Conservation (phyloP, 2,888 invertebrate genomes). For the Ectropis crepuscularia region DNA sequence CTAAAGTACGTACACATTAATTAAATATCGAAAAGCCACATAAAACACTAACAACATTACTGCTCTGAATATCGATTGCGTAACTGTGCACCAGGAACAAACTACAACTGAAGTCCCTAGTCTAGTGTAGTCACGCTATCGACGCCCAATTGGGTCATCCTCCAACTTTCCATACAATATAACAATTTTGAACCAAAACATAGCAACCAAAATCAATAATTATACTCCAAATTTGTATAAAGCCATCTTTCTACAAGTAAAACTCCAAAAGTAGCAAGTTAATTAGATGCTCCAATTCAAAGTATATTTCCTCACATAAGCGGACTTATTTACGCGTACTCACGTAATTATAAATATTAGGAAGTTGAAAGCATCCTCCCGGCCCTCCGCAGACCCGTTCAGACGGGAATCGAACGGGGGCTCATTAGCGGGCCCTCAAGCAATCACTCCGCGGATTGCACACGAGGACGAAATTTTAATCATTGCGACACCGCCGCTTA, state of each 20-base stretch:
- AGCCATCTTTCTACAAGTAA: neutral
- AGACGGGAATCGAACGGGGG: constrained; percentile 10
- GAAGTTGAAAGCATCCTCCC: constrained; percentile 13
- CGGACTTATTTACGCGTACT: neutral
- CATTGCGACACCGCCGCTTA: constrained; percentile 26
- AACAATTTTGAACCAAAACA: too few species aligned
- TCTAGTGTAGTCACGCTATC: too few species aligned
- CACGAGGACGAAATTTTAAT: constrained; percentile 30
- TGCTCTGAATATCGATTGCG: too few species aligned
- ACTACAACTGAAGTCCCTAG: too few species aligned
- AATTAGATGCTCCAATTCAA: neutral
- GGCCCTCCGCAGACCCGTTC: neutral
- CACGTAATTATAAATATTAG: constrained; percentile 15
- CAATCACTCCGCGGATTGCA: constrained; percentile 23
- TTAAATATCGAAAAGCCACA: too few species aligned
- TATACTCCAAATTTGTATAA: too few species aligned
- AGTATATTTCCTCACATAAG: neutral
- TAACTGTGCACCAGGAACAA: too few species aligned
- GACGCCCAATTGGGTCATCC: too few species aligned
- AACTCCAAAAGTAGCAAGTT: neutral
- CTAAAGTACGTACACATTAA: too few species aligned
- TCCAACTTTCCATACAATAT: too few species aligned
- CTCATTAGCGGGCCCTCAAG: constrained; percentile 24
- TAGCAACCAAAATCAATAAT: too few species aligned
- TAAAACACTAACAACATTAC: too few species aligned